A percentile compares a stretch with the other conserved stretches of the same genome.
phyloP scores from a whole-genome alignment of 2,113 vertebrate genomes.

The Lasiurus borealis region DNA sequence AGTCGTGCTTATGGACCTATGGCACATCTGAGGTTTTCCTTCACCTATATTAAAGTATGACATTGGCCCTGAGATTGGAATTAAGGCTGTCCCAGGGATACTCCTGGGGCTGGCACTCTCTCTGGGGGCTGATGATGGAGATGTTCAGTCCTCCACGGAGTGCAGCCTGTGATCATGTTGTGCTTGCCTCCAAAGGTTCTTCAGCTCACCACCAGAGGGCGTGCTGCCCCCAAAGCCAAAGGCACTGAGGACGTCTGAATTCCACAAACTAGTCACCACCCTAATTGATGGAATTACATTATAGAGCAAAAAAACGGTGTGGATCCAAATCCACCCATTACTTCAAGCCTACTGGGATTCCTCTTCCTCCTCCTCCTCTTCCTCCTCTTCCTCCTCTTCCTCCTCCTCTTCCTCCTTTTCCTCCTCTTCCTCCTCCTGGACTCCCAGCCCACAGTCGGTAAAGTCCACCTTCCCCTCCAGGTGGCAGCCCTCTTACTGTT shows the following conservation, averaged over 20 bases:
- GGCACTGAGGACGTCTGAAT: not conserved
- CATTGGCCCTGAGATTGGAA: not conserved
- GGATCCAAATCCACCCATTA: not conserved
- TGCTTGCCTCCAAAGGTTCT: not conserved
- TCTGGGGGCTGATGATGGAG: not conserved
- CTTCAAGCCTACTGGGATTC: not conserved
- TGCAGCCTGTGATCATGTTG: not conserved
- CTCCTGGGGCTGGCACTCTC: too few species aligned
- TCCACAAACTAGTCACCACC: not conserved
- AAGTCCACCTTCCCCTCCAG: not conserved
- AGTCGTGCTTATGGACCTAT: not conserved
- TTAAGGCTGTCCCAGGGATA: not conserved
- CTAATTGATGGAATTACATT: not conserved
- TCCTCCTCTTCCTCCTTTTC: too few species aligned
- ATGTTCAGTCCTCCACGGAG: not conserved
- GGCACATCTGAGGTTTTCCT: not conserved
- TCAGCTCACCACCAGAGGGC: conserved; percentile 14
- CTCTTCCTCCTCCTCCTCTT: not conserved
- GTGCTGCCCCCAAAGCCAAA: not conserved
- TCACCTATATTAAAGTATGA: not conserved
- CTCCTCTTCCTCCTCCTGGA: not conserved
- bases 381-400: too few species aligned
- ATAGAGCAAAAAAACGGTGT: not conserved
- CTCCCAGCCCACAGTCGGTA: not conserved
- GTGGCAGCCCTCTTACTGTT: not conserved